Base-by-base conservation (phyloP, 1,140 invertebrate species). In the Ceratina japonica region DNA sequence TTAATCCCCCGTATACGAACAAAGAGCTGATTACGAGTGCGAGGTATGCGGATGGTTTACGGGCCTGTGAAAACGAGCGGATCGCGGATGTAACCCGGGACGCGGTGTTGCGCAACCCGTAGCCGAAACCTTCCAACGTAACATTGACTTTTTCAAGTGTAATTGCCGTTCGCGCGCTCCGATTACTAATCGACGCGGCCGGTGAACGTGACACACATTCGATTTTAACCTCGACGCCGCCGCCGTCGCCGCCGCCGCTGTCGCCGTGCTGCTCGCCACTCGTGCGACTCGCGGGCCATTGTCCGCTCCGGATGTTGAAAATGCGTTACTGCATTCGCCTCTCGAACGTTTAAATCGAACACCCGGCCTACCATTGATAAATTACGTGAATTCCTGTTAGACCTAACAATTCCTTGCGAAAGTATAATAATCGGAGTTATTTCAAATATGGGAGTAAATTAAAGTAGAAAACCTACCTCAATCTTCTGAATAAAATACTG, bases 71-170 rank as follows among this genome's bases (percentile, higher is more conserved):
- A 63, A 59, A 16, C 22, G 15, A 24, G 54, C 10, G 27, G 20
- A 59, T 15, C 51, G 2, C 52, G n/a, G 80, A 75, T 71, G 63
- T 18, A 83, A 71, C 79, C 82, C 82, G 69, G 70, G 77, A 84
- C 79, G 78, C n/a, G 52, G 24, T 20, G 56, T 86, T 86, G 72
- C 83, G 52, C 81, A 86, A 86, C 72, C 12, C 63, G 51, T n/a
- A 44, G 3, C 71, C 80, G 65, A 79, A 85, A 85, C 78, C 83
- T 81, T 85, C 61, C 71, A 54, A 49, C 75, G 80, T 86, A 85
- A 82, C 83, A 85, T 85, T 85, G 84, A 86, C 83, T 85, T 86
- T 85, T 86, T 86, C 84, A 79, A 85, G 74, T 75, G 71, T 85
- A 85, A 85, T 85, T 85, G 83, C 66, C 69, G 63, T 65, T 76